Conservation (phyloP, 2,797 vertebrate genomes). For the Falco rusticolus region DNA sequence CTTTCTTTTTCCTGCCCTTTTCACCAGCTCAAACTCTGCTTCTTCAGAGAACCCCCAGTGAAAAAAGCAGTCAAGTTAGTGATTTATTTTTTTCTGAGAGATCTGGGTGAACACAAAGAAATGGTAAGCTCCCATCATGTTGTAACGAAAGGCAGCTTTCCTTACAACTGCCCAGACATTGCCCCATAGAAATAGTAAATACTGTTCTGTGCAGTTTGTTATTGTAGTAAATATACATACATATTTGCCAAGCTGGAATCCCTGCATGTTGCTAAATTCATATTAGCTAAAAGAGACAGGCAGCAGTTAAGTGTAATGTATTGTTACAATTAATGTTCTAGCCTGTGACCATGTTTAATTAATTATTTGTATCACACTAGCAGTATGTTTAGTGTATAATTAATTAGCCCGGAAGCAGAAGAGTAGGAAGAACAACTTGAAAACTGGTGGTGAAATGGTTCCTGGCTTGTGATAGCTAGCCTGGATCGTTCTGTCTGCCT, state of each 20-base stretch:
- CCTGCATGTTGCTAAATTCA: neutral
- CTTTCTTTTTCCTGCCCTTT: neutral
- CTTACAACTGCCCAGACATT: neutral
- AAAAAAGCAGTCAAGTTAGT: neutral
- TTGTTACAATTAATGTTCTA: slow-evolving; percentile 44
- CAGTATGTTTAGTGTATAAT: slow-evolving; percentile 54
- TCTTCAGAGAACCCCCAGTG: neutral
- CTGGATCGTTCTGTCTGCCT: neutral
- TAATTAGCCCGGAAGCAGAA: slow-evolving; percentile 35
- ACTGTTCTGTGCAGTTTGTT: neutral
- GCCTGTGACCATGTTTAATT: slow-evolving; percentile 53
- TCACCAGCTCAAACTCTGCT: neutral
- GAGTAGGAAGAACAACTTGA: neutral
- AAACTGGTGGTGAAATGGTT: neutral
- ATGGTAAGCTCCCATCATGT: neutral
- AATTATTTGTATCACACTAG: slow-evolving; percentile 52
- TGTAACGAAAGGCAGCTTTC: neutral
- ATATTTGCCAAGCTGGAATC: neutral
- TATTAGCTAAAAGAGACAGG: slow-evolving; percentile 26
- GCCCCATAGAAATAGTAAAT: neutral
- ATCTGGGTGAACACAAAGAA: neutral
- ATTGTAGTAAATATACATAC: neutral
- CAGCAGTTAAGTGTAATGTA: slow-evolving; percentile 34
- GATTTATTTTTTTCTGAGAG: neutral
- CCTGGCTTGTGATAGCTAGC: neutral